Evolutionary conservation across 2,888 invertebrate genomes (phyloP).

Genomic region (Fragum fragum): DNA sequence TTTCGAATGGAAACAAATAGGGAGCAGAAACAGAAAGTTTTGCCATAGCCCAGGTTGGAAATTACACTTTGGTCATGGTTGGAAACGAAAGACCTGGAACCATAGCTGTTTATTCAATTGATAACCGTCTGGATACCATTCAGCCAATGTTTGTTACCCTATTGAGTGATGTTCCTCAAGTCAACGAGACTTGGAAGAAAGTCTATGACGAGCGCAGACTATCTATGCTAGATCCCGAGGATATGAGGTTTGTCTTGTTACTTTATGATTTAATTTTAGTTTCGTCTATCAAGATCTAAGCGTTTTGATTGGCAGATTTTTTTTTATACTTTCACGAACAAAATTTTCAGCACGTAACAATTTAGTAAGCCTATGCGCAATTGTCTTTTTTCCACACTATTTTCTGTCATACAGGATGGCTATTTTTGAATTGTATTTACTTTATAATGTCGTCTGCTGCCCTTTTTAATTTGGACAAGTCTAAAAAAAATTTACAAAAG

Average conservation of each 20-base stretch:
- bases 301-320: too few species aligned
- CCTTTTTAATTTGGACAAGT: too few species aligned
- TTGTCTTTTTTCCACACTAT: too few species aligned
- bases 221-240: slow-evolving; percentile 75
- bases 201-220: slow-evolving; percentile 63
- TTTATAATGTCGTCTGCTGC: too few species aligned
- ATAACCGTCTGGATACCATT: slow-evolving; percentile 45
- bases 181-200: slow-evolving; percentile 63
- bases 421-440: too few species aligned
- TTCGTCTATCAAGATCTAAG: too few species aligned
- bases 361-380: too few species aligned
- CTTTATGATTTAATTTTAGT: neutral
- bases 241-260: slow-evolving; percentile 58
- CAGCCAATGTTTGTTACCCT: slow-evolving; percentile 72
- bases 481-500: too few species aligned
- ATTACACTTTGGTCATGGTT: slow-evolving; percentile 70
- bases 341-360: too few species aligned
- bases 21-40: slow-evolving; percentile 77
- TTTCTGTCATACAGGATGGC: too few species aligned
- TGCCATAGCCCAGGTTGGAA: slow-evolving; percentile 67
- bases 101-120: slow-evolving; percentile 73
- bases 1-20: too few species aligned
- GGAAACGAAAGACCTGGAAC: slow-evolving; percentile 78
- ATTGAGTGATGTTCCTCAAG: slow-evolving; percentile 50
- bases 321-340: too few species aligned